Conservation (phyloP, 2,888 invertebrate genomes). For the Ormyrus nitidulus region DNA sequence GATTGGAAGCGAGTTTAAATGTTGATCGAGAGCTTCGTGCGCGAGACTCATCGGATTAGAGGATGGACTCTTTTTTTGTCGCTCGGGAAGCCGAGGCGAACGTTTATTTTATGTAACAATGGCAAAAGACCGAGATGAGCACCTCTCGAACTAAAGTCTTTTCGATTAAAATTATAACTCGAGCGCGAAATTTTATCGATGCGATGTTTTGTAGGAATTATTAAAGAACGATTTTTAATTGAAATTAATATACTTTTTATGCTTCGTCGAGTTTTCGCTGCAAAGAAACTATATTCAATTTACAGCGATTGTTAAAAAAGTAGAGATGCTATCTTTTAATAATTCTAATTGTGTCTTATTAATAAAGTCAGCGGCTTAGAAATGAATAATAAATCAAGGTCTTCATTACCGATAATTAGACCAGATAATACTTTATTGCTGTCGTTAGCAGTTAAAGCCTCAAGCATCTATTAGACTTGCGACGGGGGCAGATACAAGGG, state of each 20-base stretch:
- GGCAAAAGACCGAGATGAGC: neutral
- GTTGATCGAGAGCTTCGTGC: neutral
- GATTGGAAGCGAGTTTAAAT: conserved; percentile 10
- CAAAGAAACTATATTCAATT: too few species aligned
- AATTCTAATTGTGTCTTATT: too few species aligned
- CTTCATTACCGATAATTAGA: conserved; percentile 11
- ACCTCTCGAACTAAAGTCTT: too few species aligned
- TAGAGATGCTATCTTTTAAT: too few species aligned
- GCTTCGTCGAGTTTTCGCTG: too few species aligned
- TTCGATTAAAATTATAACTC: too few species aligned
- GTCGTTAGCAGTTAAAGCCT: conserved; percentile 2
- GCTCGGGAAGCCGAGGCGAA: neutral
- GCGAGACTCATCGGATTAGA: conserved; percentile 20
- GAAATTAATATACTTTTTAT: too few species aligned
- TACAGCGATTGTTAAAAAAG: too few species aligned
- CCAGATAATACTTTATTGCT: neutral
- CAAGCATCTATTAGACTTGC: conserved; percentile 26
- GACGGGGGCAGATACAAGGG: neutral
- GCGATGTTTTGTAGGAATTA: too few species aligned
- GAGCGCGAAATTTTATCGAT: too few species aligned
- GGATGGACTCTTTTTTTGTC: neutral
- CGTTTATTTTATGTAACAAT: neutral
- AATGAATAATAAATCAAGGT: neutral
- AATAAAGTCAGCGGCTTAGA: too few species aligned
- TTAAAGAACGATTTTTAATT: too few species aligned